Evolutionary conservation across 2,888 invertebrate species (phyloP).

Genomic region (Drosophila recens): DNA sequence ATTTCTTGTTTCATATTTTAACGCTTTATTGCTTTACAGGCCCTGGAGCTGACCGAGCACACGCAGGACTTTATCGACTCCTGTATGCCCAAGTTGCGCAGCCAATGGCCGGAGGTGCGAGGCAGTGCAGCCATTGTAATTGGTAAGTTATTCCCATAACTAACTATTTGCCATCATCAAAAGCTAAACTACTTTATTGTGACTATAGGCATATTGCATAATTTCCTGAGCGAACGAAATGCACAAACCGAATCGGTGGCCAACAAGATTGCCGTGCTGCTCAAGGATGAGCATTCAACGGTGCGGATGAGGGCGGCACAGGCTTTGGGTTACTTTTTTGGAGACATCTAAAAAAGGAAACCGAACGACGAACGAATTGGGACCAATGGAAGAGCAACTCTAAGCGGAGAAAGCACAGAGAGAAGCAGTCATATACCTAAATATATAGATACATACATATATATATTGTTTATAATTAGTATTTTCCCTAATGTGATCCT

Average conservation of each 20-base stretch:
- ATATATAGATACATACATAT: slow-evolving; percentile 12
- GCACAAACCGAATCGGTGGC: slow-evolving; percentile 83
- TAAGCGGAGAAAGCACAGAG: slow-evolving; percentile 8
- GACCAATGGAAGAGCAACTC: slow-evolving; percentile 38
- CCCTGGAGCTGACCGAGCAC: slow-evolving; percentile 82
- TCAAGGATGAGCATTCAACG: slow-evolving; percentile 83
- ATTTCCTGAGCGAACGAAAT: slow-evolving; percentile 82
- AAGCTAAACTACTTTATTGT: not conserved
- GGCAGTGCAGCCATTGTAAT: slow-evolving; percentile 85
- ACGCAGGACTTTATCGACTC: slow-evolving; percentile 85
- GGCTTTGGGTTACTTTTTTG: slow-evolving; percentile 85
- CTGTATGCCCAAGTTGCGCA: slow-evolving; percentile 85
- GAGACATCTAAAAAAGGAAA: slow-evolving; percentile 74
- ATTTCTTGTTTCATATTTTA: not conserved
- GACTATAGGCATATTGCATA: slow-evolving; percentile 81
- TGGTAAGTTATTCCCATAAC: slow-evolving; percentile 64
- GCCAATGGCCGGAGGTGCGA: slow-evolving; percentile 85
- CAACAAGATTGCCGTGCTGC: slow-evolving; percentile 82
- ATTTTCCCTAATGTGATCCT: slow-evolving; percentile 71
- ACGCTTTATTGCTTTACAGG: slow-evolving; percentile 59
- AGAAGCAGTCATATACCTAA: slow-evolving; percentile 21
- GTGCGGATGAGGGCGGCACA: slow-evolving; percentile 84
- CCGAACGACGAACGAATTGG: not conserved
- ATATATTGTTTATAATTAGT: slow-evolving; percentile 40
- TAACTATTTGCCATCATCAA: not conserved